Evolutionary conservation across 2,888 invertebrate species (phyloP), one percentile per base, ranked within the genome.

Genomic region (Bombylius discolor): DNA sequence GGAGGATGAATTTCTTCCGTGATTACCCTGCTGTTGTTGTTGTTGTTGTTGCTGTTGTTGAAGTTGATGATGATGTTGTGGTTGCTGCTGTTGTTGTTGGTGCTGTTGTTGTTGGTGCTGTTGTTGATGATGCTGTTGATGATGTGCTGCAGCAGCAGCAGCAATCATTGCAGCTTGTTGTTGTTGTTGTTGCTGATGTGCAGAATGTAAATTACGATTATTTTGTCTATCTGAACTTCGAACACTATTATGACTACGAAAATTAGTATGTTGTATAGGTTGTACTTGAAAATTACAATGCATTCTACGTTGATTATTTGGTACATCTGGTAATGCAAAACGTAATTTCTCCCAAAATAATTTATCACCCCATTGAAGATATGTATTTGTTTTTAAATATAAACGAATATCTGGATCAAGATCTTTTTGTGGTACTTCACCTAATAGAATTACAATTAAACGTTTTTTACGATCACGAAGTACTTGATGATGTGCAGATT

Each of bases 291-390:
- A 68, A 59, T 70, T 73, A 74, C 79, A 66, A 72, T 77, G 59
- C 73, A 77, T 58, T 51, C 67, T 76, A 47, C 67, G 66, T 52
- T 72, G 72, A 62, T 80, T 69, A 56, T 71, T 71, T 36, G 69
- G 66, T 32, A 73, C 81, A 67, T 93, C 92, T 58, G 94, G 94
- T 83, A 95, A 85, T 53, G 92, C 89, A 70, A 90, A 93, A 70
- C 89, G 84, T 61, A 97, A 77, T 76, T 95, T 94, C 72, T 94
- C 91, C 96, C 96, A 97, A 78, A 97, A 97, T 68, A 91, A 83
- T 69, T 89, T 87, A 74, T 96, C 95, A 63, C 90, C 90, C 87
- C 90, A 92, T 74, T 89, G 88, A 68, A 97, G 82, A 71, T 89
- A 88, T 62, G 90, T 90, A 76, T 92, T 91, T 61, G 91, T 88